phyloP scores from a whole-genome alignment of 1,140 invertebrate species.

The Pseudomyrmex gracilis region DNA sequence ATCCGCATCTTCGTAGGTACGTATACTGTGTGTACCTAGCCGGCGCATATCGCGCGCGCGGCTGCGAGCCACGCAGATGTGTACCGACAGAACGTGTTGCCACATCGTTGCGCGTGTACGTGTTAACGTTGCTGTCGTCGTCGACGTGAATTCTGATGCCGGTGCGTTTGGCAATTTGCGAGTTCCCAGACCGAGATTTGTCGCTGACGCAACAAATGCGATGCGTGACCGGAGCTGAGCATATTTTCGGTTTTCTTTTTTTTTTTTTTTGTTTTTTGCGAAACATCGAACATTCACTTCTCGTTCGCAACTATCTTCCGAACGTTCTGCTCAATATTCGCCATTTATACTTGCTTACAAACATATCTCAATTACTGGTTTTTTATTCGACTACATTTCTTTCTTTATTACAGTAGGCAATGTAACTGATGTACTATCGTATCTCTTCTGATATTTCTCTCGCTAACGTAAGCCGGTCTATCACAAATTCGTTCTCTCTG shows the following conservation, averaged over 20 bases:
- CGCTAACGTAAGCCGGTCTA: no score
- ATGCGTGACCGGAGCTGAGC: constrained; percentile 5
- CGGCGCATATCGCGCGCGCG: constrained; percentile 22
- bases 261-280: neutral
- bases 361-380: neutral
- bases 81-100: constrained; percentile 59
- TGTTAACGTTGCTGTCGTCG: constrained; percentile 60
- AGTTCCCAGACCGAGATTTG: constrained; percentile 57
- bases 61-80: constrained; percentile 47
- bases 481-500: neutral
- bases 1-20: constrained; percentile 80
- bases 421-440: neutral
- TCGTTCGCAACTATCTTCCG: neutral
- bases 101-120: constrained; percentile 59
- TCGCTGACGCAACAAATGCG: constrained; percentile 57
- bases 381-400: no score
- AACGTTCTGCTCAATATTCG: neutral
- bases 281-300: neutral
- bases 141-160: constrained; percentile 68
- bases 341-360: neutral
- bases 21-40: constrained; percentile 53
- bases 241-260: neutral
- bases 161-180: constrained; percentile 59
- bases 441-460: no score
- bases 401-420: neutral